Evolutionary conservation across 2,888 invertebrate genomes (phyloP).

Genomic region (Ornithoptera alexandrae): DNA sequence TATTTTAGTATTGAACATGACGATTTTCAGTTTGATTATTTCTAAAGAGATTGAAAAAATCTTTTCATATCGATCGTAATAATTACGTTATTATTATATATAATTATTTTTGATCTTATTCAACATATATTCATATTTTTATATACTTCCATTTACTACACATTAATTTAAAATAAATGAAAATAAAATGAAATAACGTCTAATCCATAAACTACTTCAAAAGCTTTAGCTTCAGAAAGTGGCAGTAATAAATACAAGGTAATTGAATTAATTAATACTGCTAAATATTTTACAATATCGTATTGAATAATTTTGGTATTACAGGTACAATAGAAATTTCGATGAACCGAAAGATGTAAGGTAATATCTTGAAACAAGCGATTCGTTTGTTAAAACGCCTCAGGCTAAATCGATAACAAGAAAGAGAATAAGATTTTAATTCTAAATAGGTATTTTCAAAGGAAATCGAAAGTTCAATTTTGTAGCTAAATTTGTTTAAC

Average conservation of each 20-base stretch:
- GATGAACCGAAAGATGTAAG: not conserved
- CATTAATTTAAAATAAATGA: too few species aligned
- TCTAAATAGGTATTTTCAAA: not conserved
- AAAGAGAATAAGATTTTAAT: not conserved
- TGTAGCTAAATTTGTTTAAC: not conserved
- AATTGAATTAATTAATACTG: not conserved
- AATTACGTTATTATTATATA: too few species aligned
- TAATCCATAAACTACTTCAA: too few species aligned
- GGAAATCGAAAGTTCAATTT: not conserved
- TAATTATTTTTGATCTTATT: too few species aligned
- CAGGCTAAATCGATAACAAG: not conserved
- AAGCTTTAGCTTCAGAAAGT: too few species aligned
- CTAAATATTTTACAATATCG: not conserved
- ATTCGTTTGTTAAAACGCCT: not conserved
- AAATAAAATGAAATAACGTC: too few species aligned
- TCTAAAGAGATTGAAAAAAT: too few species aligned
- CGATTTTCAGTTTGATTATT: too few species aligned
- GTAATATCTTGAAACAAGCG: not conserved
- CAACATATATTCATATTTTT: too few species aligned
- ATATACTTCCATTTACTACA: too few species aligned
- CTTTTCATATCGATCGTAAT: too few species aligned
- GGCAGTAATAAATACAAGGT: not conserved
- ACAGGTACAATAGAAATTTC: not conserved
- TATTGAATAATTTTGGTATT: not conserved
- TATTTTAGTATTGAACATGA: too few species aligned